Evolutionary conservation across 2,797 vertebrate genomes (phyloP), one percentile per base, ranked within the genome.

Genomic region (Gambelia wislizenii): DNA sequence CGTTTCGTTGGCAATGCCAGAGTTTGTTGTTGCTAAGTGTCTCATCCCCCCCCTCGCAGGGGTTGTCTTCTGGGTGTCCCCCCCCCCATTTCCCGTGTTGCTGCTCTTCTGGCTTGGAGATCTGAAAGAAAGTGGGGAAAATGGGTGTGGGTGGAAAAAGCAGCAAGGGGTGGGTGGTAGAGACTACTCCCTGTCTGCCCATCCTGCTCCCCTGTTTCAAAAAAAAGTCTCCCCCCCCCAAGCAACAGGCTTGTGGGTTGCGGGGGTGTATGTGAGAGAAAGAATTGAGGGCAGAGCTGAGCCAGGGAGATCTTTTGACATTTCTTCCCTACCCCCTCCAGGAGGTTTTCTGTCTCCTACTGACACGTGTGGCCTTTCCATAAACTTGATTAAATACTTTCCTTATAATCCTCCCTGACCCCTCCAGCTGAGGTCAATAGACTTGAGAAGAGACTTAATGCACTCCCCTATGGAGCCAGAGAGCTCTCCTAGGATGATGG

Each of bases 351-450:
- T 7, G 75, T 82, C 70, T 85, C 78, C 42, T 39, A 49, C 44
- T 52, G 52, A 54, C 14, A 30, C 52, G 88, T 91, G 93, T 94
- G 91, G 91, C 92, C 95, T 91, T 88, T 89, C 89, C 80, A 90
- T 92, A 92, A 92, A 92, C 93, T 93, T 91, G 78, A 92, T 84
- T 92, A 86, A 88, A 83, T 49, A 72, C 90, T 86, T 67, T 49
- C 12, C 90, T 88, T 52, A 16, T 6, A 80, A 74, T 92, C 13
- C 52, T 36, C 54, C 44, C 83, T 54, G 81, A 90, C 75, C 84
- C 42, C 52, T 49, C 36, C 47, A 10, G 80, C 47, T 8, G 30
- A 74, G 89, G 82, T n/a, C 83, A 89, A 9, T 61, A 44, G 93
- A 93, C 80, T 93, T 92, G 93, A 87, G 61, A 90, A 93, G 87